Evolutionary conservation across 2,888 invertebrate species (phyloP).

Genomic region (Andrena fulva): DNA sequence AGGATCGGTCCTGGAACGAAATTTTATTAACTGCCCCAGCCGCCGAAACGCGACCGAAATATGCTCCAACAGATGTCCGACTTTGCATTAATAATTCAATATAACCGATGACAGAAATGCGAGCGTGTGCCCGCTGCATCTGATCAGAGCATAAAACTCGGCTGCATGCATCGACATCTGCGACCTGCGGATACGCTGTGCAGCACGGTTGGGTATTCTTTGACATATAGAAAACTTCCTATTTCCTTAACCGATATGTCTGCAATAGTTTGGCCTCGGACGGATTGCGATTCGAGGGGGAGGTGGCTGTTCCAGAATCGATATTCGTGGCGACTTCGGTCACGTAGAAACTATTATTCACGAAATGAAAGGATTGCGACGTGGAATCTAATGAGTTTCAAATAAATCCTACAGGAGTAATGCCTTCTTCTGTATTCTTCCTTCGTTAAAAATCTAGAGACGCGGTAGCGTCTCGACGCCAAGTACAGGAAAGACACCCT

Average conservation of each 20-base stretch:
- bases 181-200: slow-evolving; percentile 11
- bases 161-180: slow-evolving; percentile 32
- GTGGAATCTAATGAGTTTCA: background rate
- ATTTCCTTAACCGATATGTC: slow-evolving; percentile 17
- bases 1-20: background rate
- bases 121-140: slow-evolving; percentile 11
- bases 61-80: slow-evolving; percentile 27
- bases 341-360: background rate
- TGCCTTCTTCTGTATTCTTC: too few relatives aligned
- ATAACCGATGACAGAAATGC: slow-evolving; percentile 15
- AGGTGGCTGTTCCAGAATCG: background rate
- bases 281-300: background rate
- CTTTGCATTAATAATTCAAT: slow-evolving; percentile 57
- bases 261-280: background rate
- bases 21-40: slow-evolving; percentile 23
- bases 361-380: background rate
- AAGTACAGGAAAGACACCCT: too few relatives aligned
- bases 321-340: slow-evolving; percentile 3
- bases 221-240: slow-evolving; percentile 44
- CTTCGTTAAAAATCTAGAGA: too few relatives aligned
- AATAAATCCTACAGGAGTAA: too few relatives aligned
- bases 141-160: slow-evolving; percentile 39
- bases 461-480: too few relatives aligned
- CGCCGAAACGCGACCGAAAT: slow-evolving; percentile 13
- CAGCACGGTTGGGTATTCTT: background rate